Evolutionary conservation across 1,140 invertebrate genomes (phyloP), one percentile per base, ranked within the genome.

Genomic region (Cherax destructor): DNA sequence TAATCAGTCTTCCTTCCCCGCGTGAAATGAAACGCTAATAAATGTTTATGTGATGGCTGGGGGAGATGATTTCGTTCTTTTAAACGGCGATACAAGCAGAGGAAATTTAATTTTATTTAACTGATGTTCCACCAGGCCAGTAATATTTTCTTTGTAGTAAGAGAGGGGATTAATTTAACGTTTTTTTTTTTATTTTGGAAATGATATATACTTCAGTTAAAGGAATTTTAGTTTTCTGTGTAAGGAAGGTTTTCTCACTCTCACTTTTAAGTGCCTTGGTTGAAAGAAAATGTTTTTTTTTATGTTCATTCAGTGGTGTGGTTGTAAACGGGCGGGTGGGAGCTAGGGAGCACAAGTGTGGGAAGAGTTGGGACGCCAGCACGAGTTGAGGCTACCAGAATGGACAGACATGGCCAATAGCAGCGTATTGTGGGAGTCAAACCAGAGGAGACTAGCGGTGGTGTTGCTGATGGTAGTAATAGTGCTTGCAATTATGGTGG

Each of bases 1-100:
- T 88, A 77, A 81, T 76, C 87, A 59, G 49, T 56, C 61, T 83
- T 76, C 41, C 69, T 86, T 24, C 69, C 30, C 13, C 72, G 65
- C 21, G 47, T 21, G 84, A 77, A 74, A 61, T 78, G 85, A 87
- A 76, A 50, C 69, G 47, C 50, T 49, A n/a, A 30, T 56, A 65
- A 65, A 65, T 65, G 61, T 65, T 4, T 18, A 16, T 18, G 11
- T 65, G 11, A 16, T 65, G 61, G 61, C 16, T 65, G 4, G 11
- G 61, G 9, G 18, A 65, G 18, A 18, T 65, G 16, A 16, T 65
- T 65, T 18, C 61, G 16, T 65, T 16, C 13, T 16, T 65, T 18
- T 65, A 16, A 13, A 65, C 18, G 9, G 4, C 4, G 61, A 10
- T 65, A 5, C 18, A 16, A 21, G 61, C 61, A 65, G 16, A 5